Conservation (phyloP, 92 coral and sea anemone species). For the Chrysogorgia sp. region DNA sequence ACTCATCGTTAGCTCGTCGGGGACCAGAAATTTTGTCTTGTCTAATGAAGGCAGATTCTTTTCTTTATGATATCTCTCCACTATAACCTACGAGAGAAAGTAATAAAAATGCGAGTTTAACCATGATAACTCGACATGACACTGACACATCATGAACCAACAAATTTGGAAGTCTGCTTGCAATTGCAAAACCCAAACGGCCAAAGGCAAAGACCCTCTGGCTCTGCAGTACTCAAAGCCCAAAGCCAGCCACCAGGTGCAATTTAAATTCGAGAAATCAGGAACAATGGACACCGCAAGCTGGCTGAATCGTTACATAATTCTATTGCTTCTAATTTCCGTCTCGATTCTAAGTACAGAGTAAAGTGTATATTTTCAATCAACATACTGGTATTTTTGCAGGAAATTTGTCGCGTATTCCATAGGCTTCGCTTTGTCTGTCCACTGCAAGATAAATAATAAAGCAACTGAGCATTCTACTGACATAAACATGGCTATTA, state of each 20-base stretch:
- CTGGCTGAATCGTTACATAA: too few species aligned
- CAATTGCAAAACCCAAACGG: too few species aligned
- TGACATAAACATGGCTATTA: background rate
- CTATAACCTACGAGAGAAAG: conserved; percentile 74
- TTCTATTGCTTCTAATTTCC: background rate
- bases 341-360: background rate
- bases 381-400: conserved; percentile 95
- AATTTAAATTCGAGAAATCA: background rate
- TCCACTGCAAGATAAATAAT: conserved; percentile 63
- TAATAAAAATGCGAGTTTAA: background rate
- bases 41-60: conserved; percentile 89
- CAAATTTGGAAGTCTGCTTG: too few species aligned
- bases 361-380: background rate
- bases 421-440: conserved; percentile 96
- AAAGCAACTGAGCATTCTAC: conserved; percentile 15
- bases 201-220: too few species aligned
- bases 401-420: conserved; percentile 96
- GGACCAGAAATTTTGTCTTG: conserved; percentile 95
- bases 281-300: too few species aligned
- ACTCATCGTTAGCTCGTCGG: conserved; percentile 97
- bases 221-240: too few species aligned
- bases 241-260: too few species aligned
- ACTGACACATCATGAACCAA: background rate
- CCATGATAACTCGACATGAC: background rate
- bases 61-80: conserved; percentile 97